A percentile compares a stretch with the other conserved stretches of the same genome.
These are phyloP conservation scores for Hyla sarda DNA, from an alignment of 2,113 vertebrate species.

Conservation along the genomic window DNA sequence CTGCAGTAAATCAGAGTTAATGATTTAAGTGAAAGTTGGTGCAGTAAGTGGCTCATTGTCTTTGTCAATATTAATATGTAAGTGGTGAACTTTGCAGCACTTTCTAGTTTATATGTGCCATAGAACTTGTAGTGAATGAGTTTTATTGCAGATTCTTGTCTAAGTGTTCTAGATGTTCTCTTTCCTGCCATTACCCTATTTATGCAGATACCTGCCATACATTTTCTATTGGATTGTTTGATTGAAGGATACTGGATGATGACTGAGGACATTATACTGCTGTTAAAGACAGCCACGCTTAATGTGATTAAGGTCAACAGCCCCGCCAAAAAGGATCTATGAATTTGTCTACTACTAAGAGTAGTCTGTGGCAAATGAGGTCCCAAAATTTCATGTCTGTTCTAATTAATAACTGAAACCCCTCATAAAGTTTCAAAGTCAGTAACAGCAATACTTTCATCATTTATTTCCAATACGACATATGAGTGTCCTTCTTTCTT, in stretches of 20 bases:
- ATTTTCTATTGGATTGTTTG: constrained; percentile 34
- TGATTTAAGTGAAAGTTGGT: constrained; percentile 68
- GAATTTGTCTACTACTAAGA: not conserved
- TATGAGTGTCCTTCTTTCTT: too few relatives aligned
- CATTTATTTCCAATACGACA: too few relatives aligned
- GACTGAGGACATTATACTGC: constrained; percentile 3
- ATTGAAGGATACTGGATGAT: constrained; percentile 21
- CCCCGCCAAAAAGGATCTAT: not conserved
- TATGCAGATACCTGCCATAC: constrained; percentile 15
- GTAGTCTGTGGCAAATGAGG: not conserved
- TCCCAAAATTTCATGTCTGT: not conserved
- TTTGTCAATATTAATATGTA: constrained; percentile 71
- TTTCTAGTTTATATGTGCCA: constrained; percentile 38
- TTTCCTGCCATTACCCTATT: constrained; percentile 25
- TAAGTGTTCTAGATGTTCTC: constrained; percentile 47
- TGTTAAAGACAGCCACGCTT: constrained; percentile 15
- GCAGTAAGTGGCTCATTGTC: constrained; percentile 69
- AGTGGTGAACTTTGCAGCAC: constrained; percentile 57
- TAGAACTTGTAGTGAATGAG: constrained; percentile 38
- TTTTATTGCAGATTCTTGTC: constrained; percentile 34
- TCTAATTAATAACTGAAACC: not conserved
- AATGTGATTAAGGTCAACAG: not conserved
- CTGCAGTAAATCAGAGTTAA: constrained; percentile 72
- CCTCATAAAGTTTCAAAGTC: not conserved
- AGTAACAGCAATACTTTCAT: too few relatives aligned